Evolutionary conservation across 1,140 invertebrate species (phyloP).

Genomic region (Achatina immaculata): DNA sequence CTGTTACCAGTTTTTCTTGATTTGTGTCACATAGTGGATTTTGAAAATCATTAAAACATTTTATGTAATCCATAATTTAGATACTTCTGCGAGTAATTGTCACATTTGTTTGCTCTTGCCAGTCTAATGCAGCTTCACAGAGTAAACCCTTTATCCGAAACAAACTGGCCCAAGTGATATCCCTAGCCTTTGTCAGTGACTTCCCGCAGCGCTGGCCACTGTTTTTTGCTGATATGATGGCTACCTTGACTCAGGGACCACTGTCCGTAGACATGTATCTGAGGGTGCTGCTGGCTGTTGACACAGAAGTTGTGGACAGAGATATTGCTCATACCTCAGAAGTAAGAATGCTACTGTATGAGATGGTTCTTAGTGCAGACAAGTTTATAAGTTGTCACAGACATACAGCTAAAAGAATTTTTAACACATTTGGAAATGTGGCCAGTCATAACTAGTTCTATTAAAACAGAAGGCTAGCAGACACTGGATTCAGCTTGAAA

Average conservation of each 20-base stretch:
- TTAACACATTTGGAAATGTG: neutral
- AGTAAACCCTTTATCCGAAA: slow-evolving; percentile 71
- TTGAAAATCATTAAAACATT: too few species aligned
- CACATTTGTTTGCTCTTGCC: too few species aligned
- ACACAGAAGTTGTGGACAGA: slow-evolving; percentile 74
- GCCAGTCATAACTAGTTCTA: neutral
- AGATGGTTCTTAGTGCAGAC: neutral
- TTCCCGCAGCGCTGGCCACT: slow-evolving; percentile 74
- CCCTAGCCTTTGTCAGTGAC: slow-evolving; percentile 74
- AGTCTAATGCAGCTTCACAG: slow-evolving; percentile 47
- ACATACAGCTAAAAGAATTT: neutral
- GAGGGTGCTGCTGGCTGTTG: slow-evolving; percentile 73
- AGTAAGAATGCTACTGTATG: slow-evolving; percentile 52
- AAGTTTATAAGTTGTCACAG: too few species aligned
- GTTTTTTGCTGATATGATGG: slow-evolving; percentile 74
- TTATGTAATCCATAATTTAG: too few species aligned
- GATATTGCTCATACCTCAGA: slow-evolving; percentile 72
- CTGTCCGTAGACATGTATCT: slow-evolving; percentile 74
- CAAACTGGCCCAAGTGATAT: slow-evolving; percentile 75
- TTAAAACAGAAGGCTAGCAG: neutral
- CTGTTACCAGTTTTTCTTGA: too few species aligned
- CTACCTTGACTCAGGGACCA: slow-evolving; percentile 65
- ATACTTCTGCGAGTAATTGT: too few species aligned
- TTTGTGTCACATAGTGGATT: too few species aligned
- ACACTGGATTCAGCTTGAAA: too few species aligned